Evolutionary conservation across 2,888 invertebrate genomes (phyloP).

Genomic region (Cyclophora punctaria): DNA sequence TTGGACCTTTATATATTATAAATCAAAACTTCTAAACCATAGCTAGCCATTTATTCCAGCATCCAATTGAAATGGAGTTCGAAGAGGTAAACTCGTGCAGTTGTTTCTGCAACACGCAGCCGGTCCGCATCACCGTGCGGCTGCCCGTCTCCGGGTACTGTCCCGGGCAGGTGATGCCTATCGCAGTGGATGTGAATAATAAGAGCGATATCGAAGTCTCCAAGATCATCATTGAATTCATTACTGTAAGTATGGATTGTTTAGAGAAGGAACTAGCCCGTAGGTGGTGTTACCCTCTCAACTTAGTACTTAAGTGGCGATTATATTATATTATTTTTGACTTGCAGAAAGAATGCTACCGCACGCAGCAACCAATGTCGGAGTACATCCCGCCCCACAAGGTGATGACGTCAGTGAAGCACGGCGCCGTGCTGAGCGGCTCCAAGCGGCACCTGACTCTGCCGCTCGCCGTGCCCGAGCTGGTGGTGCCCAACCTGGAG

Average conservation of each 20-base stretch:
- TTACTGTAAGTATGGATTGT: slow-evolving; percentile 27
- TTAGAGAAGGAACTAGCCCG: too few relatives aligned
- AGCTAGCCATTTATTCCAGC: slow-evolving; percentile 19
- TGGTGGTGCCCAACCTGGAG: slow-evolving; percentile 39
- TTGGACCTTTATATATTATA: too few relatives aligned
- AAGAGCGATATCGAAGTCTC: slow-evolving; percentile 35
- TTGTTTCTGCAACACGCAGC: slow-evolving; percentile 29
- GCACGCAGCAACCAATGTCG: slow-evolving; percentile 35
- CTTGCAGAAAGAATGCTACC: slow-evolving; percentile 37
- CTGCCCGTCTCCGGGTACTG: slow-evolving; percentile 43
- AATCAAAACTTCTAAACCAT: too few relatives aligned
- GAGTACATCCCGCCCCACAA: slow-evolving; percentile 35
- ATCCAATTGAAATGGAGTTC: slow-evolving; percentile 40
- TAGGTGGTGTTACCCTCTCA: too few relatives aligned
- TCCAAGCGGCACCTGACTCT: slow-evolving; percentile 25
- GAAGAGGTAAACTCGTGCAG: slow-evolving; percentile 38
- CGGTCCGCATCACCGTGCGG: slow-evolving; percentile 24
- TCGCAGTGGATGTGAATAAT: slow-evolving; percentile 34
- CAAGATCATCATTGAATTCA: slow-evolving; percentile 38
- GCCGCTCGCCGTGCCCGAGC: slow-evolving; percentile 35
- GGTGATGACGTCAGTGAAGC: slow-evolving; percentile 23
- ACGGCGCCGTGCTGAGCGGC: slow-evolving; percentile 34
- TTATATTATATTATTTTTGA: neutral
- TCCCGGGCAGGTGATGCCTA: slow-evolving; percentile 43
- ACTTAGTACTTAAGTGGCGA: too few relatives aligned